A percentile compares a stretch with the other conserved stretches of the same genome.
Conservation (phyloP, 2,888 invertebrate genomes). For the Heliconius aoede region DNA sequence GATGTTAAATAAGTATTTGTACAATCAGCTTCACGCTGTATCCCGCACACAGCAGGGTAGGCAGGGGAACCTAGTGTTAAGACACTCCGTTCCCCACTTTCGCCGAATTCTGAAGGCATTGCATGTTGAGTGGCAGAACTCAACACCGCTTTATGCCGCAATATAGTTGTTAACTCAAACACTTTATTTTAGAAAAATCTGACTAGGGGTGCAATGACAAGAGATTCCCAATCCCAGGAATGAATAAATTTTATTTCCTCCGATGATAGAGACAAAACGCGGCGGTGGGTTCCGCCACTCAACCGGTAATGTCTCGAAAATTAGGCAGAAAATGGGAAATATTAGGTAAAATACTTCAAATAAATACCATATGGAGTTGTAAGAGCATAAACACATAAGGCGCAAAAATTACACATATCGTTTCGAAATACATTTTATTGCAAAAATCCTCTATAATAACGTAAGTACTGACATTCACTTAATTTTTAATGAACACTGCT, state of each 20-base stretch:
- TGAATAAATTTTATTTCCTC: no score
- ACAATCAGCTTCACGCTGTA: no score
- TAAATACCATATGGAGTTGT: background rate
- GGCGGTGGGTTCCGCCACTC: background rate
- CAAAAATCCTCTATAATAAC: conserved; percentile 25
- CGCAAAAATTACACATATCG: background rate
- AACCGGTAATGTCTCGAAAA: background rate
- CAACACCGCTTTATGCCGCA: no score
- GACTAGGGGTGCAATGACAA: no score
- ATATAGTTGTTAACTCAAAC: background rate
- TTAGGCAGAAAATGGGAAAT: background rate
- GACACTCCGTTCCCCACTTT: no score
- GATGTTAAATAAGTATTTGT: background rate
- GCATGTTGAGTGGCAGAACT: no score
- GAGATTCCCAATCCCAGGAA: no score
- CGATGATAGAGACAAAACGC: background rate
- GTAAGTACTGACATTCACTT: conserved; percentile 21
- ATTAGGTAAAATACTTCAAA: background rate
- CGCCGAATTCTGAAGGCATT: no score
- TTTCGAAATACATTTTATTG: conserved; percentile 6
- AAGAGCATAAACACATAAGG: no score
- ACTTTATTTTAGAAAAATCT: no score
- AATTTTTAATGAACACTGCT: conserved; percentile 14
- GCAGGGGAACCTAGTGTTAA: no score
- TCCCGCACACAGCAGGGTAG: no score